Percentiles rank a stretch among this genome's conserved stretches.
phyloP scores from a whole-genome alignment of 2,888 invertebrate genomes.

The Eilema griseolum region DNA sequence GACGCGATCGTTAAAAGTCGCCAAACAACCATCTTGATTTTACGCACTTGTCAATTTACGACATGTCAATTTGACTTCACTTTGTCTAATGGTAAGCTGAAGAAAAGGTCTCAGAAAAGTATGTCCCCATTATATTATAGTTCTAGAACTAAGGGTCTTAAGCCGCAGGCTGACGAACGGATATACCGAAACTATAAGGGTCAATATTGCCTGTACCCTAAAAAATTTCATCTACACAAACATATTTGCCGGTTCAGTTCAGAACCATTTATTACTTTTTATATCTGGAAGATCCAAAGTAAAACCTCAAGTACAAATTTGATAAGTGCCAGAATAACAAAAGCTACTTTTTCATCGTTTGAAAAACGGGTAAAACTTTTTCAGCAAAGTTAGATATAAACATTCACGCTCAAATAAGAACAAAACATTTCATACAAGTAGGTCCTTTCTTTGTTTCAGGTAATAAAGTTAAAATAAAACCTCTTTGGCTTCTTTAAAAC shows the following conservation, averaged over 20 bases:
- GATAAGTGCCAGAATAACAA: not conserved
- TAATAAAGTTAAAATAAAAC: not conserved
- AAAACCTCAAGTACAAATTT: not conserved
- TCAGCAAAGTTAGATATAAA: not conserved
- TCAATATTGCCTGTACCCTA: not conserved
- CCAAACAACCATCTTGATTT: no score
- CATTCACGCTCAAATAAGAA: not conserved
- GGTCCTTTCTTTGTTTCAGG: not conserved
- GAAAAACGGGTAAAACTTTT: not conserved
- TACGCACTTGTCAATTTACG: no score
- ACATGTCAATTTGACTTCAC: no score
- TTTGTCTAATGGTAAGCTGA: no score
- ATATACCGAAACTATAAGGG: not conserved
- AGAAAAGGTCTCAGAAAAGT: no score
- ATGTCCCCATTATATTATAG: no score
- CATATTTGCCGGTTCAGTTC: not conserved
- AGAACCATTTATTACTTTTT: not conserved
- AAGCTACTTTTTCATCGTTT: not conserved
- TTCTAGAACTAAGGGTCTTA: no score
- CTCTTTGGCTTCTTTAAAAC: not conserved
- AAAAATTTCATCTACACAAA: not conserved
- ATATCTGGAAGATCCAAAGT: not conserved
- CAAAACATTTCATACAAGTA: not conserved
- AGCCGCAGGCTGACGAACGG: no score
- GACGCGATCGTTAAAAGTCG: no score